Evolutionary conservation across 2,888 invertebrate species (phyloP), one percentile per base, ranked within the genome.

Genomic region (Eumacrocentrus americanus): DNA sequence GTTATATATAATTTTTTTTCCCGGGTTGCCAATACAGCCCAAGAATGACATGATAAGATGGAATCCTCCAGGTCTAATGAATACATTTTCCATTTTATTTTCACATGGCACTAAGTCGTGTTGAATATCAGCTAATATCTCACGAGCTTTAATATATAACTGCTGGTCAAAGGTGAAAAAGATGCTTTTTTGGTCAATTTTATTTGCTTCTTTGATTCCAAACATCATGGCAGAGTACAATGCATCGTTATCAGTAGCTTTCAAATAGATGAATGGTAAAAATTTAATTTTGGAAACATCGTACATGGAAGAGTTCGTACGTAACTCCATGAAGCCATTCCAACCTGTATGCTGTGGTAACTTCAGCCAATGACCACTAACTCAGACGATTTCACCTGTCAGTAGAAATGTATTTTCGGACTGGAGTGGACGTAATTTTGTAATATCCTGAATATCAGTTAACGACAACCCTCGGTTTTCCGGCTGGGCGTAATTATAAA

Each of bases 401-500:
- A 48, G 14, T 34, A 29, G 25, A 14, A 12, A 16, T 14, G 29
- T 14, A 3, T 25, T 3, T 2, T 14, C 7, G 14, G 2, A 2
- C 2, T 6, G 0, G 9, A 48, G 14, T n/a, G 1, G 7, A 12
- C 25, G 47, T 5, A 47, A 1, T 9, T 14, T 20, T 16, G 12
- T 2, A 3, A 44, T 20, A 18, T 44, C 44, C 9, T 44, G 9
- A 16, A 44, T 44, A 14, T 44, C 9, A 2, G 3, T 3, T 16
- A 18, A 4, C 1, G 9, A 3, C 1, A 44, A 14, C 14, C 25
- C 47, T 22, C 23, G 25, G n/a, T 4, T 14, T 29, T 50, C 50
- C 2, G 50, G 34, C 5, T 25, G 14, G 2, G 12, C 16, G 62
- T 58, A 64, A 63, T 16, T 66, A 70, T 62, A 55, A 2, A 50